phyloP scores from a whole-genome alignment of 2,888 invertebrate genomes.

The Drosophila sordidula region DNA sequence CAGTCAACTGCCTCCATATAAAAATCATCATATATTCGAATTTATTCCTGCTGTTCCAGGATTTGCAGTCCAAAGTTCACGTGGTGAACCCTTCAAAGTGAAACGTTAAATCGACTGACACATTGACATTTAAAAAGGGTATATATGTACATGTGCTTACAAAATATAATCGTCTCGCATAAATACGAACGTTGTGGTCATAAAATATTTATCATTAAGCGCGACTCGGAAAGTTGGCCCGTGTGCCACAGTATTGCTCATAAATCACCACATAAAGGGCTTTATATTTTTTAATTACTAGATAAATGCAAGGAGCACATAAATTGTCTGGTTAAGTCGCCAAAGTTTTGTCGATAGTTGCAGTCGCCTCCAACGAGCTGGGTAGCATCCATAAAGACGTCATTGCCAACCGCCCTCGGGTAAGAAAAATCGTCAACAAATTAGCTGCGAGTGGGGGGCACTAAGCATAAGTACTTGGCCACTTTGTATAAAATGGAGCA shows the following conservation, averaged over 20 bases:
- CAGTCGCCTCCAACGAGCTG: slow-evolving; percentile 11
- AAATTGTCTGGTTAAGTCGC: slow-evolving; percentile 56
- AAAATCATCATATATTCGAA: not conserved
- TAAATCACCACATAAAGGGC: slow-evolving; percentile 67
- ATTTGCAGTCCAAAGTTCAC: slow-evolving; percentile 2
- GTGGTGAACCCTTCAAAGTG: not conserved
- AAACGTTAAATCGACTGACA: slow-evolving; percentile 22
- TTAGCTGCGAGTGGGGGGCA: slow-evolving; percentile 15
- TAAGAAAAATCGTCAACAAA: slow-evolving; percentile 52
- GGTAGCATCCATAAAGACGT: slow-evolving; percentile 30
- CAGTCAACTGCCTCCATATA: not conserved
- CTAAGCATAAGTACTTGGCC: slow-evolving; percentile 17
- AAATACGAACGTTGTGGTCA: slow-evolving; percentile 13
- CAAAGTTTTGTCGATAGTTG: slow-evolving; percentile 43
- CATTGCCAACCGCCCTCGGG: slow-evolving; percentile 32
- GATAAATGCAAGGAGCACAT: slow-evolving; percentile 63
- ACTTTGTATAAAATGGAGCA: slow-evolving; percentile 32
- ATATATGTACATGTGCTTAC: slow-evolving; percentile 4
- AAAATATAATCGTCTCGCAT: slow-evolving; percentile 7
- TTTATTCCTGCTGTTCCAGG: not conserved
- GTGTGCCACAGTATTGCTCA: slow-evolving; percentile 15
- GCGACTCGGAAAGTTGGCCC: slow-evolving; percentile 1
- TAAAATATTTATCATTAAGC: slow-evolving; percentile 49
- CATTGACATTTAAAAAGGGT: slow-evolving; percentile 33
- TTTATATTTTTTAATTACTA: slow-evolving; percentile 70